These are phyloP conservation scores for Nesidiocoris tenuis DNA, from an alignment of 2,888 invertebrate species.

Conservation along the genomic window DNA sequence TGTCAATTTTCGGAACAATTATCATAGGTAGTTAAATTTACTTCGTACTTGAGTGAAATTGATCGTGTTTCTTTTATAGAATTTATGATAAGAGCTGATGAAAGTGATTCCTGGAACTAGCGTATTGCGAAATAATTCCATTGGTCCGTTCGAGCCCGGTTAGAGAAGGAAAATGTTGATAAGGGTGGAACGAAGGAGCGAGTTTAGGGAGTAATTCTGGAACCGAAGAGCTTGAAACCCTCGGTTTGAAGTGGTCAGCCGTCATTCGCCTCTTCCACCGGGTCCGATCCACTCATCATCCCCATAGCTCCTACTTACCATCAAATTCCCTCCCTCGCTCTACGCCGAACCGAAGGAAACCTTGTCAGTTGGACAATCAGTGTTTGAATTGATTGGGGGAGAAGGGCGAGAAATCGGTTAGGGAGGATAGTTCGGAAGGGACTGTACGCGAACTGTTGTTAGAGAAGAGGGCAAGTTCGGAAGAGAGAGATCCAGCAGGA, in stretches of 20 bases:
- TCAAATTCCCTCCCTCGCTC: neutral
- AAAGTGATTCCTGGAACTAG: too few species aligned
- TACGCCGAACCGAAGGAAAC: conserved; percentile 15
- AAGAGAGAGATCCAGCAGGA: neutral
- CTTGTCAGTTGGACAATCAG: conserved; percentile 41
- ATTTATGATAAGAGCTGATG: too few species aligned
- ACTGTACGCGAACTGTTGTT: conserved; percentile 22
- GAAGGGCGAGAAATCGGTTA: conserved; percentile 1
- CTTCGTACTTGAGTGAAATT: too few species aligned
- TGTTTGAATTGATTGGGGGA: conserved; percentile 35
- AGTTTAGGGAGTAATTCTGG: conserved; percentile 29
- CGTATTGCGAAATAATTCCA: too few species aligned
- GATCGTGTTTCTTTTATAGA: too few species aligned
- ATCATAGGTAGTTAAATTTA: too few species aligned
- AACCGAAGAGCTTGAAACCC: conserved; percentile 10
- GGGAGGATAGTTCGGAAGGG: neutral
- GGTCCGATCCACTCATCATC: neutral
- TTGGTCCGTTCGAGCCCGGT: too few species aligned
- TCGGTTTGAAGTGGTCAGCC: conserved; percentile 39
- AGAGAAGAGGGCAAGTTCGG: neutral
- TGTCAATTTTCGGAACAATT: too few species aligned
- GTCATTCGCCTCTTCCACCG: neutral
- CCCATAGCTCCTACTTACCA: neutral
- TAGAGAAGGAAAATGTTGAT: too few species aligned
- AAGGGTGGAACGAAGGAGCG: too few species aligned